Evolutionary conservation across 2,113 vertebrate species (phyloP), one percentile per base, ranked within the genome.

Genomic region (Gasterosteus aculeatus): DNA sequence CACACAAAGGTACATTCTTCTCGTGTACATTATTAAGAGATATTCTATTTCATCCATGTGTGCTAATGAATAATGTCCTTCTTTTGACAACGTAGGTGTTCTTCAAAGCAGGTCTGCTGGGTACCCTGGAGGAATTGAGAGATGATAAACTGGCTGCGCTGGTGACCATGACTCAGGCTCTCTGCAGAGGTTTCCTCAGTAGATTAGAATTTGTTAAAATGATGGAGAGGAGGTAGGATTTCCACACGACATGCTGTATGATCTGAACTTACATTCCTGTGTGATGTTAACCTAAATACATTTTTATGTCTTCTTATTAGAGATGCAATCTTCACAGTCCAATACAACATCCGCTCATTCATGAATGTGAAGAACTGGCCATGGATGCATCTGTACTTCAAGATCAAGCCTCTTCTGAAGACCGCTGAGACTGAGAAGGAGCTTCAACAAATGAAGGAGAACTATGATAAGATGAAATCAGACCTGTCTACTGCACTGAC

Each of bases 91-190:
- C 14, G 66, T 18, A 98, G 97, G 96, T 98, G 86, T 98, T 98
- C 94, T 98, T 98, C 93, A 98, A 98, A 95, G 97, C 96, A 91
- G 96, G 96, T 72, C 93, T 98, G 75, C 84, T 98, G 84, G 97
- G 96, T 66, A 92, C 93, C 12, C 94, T 98, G 79, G 97, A 98
- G 75, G 97, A 98, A 93, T 96, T 98, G 96, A 94, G 96, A 75
- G 96, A 97, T 90, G 97, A 98, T 0, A 97, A 96, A 78, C 84
- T 97, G 86, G 95, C 95, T 59, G 68, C 41, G 6, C 85, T 94
- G 73, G 89, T 94, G 51, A 94, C 92, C 58, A 91, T 94, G 93
- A 94, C 92, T 91, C 93, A 94, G 75, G 93, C 88, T 64, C 84
- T 93, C 62, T 88, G 86, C 67, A 87, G 92, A 81, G 93, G 90